Evolutionary conservation across 2,888 invertebrate genomes (phyloP).

Genomic region (Lagria hirta): DNA sequence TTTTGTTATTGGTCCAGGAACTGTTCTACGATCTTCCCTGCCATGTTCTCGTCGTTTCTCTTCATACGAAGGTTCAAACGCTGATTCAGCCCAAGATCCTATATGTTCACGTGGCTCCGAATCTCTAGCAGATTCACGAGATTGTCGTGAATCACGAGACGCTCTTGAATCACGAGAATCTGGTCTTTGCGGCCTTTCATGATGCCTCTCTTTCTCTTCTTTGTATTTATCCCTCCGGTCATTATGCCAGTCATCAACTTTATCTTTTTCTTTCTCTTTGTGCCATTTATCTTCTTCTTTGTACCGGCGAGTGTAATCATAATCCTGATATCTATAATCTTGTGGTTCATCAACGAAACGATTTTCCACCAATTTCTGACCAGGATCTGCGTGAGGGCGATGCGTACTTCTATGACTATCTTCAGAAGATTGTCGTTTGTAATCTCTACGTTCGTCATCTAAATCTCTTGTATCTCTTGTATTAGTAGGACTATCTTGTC

Average conservation of each 20-base stretch:
- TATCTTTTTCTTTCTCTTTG: conserved; percentile 33
- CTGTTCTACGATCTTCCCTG: conserved; percentile 52
- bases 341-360: conserved; percentile 52
- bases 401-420: conserved; percentile 44
- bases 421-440: conserved; percentile 46
- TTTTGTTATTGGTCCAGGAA: conserved; percentile 63
- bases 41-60: conserved; percentile 46
- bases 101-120: conserved; percentile 50
- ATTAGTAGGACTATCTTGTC: conserved; percentile 40
- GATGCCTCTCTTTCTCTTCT: conserved; percentile 46
- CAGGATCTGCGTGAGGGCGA: conserved; percentile 40
- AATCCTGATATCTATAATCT: conserved; percentile 41
- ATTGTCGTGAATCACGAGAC: conserved; percentile 57
- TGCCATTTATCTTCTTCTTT: conserved; percentile 46
- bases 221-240: conserved; percentile 40
- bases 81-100: conserved; percentile 56
- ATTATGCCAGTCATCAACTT: conserved; percentile 41
- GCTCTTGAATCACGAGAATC: conserved; percentile 63
- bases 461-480: no score
- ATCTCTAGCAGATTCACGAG: conserved; percentile 55
- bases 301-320: conserved; percentile 37
- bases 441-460: conserved; percentile 46
- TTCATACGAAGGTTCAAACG: conserved; percentile 47
- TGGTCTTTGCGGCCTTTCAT: conserved; percentile 60
- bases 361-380: conserved; percentile 39